phyloP scores from a whole-genome alignment of 2,797 vertebrate genomes.

The Argyrosomus regius region DNA sequence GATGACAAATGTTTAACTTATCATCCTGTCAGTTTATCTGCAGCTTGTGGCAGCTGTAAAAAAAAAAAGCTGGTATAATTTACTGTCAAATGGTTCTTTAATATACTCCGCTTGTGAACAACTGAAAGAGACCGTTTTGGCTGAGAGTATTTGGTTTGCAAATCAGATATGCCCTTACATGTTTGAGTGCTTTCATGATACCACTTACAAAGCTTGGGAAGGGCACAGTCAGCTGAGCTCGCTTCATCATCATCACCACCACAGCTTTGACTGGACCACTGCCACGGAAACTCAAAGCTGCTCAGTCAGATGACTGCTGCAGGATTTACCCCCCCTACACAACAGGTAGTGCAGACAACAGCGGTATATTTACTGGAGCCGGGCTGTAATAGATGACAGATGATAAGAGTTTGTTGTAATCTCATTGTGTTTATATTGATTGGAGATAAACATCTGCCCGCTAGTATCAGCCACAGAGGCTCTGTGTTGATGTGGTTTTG shows the following conservation, averaged over 20 bases:
- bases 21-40: constrained; percentile 22
- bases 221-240: constrained; percentile 37
- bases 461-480: constrained; percentile 11
- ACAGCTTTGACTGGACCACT: constrained; percentile 42
- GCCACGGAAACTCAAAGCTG: constrained; percentile 38
- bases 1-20: constrained; percentile 6
- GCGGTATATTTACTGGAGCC: constrained; percentile 42
- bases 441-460: constrained; percentile 67
- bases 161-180: constrained; percentile 64
- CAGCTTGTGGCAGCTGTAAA: constrained; percentile 23
- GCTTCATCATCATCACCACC: constrained; percentile 27
- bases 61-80: constrained; percentile 23
- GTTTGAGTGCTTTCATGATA: constrained; percentile 61
- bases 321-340: constrained; percentile 12
- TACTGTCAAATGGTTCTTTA: constrained; percentile 52
- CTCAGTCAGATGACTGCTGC: constrained; percentile 25
- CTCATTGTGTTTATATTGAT: constrained; percentile 68
- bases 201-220: constrained; percentile 47
- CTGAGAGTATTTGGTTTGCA: constrained; percentile 61
- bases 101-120: constrained; percentile 38
- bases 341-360: constrained; percentile 47
- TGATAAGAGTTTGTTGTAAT: constrained; percentile 61
- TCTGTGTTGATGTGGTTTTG: constrained; percentile 48
- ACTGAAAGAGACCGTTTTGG: constrained; percentile 41
- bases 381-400: constrained; percentile 55